Percentiles rank a stretch among this genome's conserved stretches.
These are phyloP conservation scores for Deroplatys truncata DNA, from an alignment of 2,888 invertebrate species.

Conservation along the genomic window DNA sequence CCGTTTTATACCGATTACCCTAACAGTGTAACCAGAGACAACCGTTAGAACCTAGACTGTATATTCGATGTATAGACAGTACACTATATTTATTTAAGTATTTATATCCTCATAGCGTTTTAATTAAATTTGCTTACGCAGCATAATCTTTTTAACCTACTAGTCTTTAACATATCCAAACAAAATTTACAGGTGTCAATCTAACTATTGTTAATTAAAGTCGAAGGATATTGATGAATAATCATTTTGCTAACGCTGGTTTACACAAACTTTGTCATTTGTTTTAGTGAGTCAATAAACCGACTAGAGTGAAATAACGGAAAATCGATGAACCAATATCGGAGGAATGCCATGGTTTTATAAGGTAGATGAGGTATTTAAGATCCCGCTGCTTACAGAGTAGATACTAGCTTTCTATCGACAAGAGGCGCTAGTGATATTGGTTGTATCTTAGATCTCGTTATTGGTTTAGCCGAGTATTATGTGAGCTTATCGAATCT, in stretches of 20 bases:
- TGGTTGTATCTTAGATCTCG: background rate
- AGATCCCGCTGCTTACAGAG: background rate
- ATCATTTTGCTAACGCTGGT: background rate
- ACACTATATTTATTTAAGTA: no score
- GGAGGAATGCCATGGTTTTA: background rate
- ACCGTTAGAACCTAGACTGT: no score
- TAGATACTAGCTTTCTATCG: background rate
- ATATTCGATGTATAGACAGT: no score
- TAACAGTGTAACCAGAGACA: no score
- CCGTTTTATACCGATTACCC: no score
- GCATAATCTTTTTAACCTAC: no score
- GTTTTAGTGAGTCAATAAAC: background rate
- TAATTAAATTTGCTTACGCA: no score
- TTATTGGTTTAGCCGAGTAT: background rate
- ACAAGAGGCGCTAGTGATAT: background rate
- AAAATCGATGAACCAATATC: background rate
- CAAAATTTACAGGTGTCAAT: no score
- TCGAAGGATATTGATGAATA: background rate
- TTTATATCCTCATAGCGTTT: no score
- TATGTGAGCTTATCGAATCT: no score
- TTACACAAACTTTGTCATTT: background rate
- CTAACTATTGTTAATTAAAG: background rate
- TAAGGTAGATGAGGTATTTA: background rate
- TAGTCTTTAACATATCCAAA: no score
- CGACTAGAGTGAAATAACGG: background rate